These are phyloP conservation scores for Cosmia pyralina DNA, from an alignment of 2,888 invertebrate genomes.

Conservation along the genomic window DNA sequence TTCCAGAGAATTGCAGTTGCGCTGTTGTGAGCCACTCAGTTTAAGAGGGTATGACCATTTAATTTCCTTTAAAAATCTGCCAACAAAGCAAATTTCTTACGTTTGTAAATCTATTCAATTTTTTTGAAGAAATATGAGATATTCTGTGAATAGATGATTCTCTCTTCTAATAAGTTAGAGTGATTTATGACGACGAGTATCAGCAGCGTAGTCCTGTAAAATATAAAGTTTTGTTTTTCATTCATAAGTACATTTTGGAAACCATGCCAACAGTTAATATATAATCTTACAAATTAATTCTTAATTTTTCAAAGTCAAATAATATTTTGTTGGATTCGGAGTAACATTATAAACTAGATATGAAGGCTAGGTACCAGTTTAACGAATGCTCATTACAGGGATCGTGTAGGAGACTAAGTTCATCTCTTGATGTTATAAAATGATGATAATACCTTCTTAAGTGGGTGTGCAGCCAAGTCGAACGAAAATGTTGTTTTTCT, in stretches of 20 bases:
- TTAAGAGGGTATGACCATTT: slow-evolving; percentile 68
- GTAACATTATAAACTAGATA: neutral
- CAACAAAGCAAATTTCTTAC: slow-evolving; percentile 60
- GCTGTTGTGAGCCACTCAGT: slow-evolving; percentile 68
- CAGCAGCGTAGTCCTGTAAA: neutral
- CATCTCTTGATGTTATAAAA: neutral
- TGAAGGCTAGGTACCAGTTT: neutral
- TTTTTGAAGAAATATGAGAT: slow-evolving; percentile 15
- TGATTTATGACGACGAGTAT: slow-evolving; percentile 9
- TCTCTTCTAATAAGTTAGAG: neutral
- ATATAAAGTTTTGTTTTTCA: slow-evolving; percentile 3
- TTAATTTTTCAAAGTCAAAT: too few species aligned
- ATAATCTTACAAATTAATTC: neutral
- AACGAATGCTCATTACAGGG: neutral
- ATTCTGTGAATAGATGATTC: neutral
- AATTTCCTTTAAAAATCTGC: slow-evolving; percentile 66
- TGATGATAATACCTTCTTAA: neutral
- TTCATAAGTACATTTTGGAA: neutral
- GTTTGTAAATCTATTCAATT: slow-evolving; percentile 58
- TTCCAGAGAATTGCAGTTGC: slow-evolving; percentile 65
- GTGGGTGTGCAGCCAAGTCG: neutral
- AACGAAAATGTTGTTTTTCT: neutral
- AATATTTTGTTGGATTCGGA: neutral
- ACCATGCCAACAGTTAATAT: neutral
- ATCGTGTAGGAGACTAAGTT: neutral